Conservation (phyloP, 2,113 vertebrate genomes). For the Furnarius figulus region DNA sequence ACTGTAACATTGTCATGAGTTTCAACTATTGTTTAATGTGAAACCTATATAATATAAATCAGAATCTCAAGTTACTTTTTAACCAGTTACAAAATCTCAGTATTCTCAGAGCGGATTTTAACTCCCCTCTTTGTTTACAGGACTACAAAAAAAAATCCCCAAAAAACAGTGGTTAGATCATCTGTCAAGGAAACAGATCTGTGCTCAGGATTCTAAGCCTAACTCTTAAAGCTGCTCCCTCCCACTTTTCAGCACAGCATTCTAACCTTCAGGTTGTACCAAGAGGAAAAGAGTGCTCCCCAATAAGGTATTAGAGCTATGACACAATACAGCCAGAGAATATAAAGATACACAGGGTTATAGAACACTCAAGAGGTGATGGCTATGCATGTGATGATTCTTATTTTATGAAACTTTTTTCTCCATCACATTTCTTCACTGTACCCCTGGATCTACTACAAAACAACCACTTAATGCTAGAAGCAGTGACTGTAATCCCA, state of each 20-base stretch:
- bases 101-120: neutral
- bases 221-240: neutral
- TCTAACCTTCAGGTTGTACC: neutral
- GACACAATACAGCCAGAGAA: neutral
- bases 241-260: neutral
- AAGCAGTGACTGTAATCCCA: neutral
- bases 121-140: neutral
- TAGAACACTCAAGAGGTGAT: neutral
- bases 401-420: neutral
- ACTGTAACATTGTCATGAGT: neutral
- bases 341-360: neutral
- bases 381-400: neutral
- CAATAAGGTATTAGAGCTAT: neutral
- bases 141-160: neutral
- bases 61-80: neutral
- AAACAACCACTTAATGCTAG: neutral
- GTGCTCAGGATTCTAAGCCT: neutral
- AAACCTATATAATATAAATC: neutral
- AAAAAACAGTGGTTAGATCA: neutral
- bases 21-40: neutral
- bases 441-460: neutral
- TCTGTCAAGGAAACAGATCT: neutral
- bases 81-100: neutral
- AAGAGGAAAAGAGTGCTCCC: neutral
- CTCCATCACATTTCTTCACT: neutral